A percentile compares a stretch with the other conserved stretches of the same genome.
Evolutionary conservation across 2,888 invertebrate species (phyloP).

Genomic region (Chrysolina haemoptera): DNA sequence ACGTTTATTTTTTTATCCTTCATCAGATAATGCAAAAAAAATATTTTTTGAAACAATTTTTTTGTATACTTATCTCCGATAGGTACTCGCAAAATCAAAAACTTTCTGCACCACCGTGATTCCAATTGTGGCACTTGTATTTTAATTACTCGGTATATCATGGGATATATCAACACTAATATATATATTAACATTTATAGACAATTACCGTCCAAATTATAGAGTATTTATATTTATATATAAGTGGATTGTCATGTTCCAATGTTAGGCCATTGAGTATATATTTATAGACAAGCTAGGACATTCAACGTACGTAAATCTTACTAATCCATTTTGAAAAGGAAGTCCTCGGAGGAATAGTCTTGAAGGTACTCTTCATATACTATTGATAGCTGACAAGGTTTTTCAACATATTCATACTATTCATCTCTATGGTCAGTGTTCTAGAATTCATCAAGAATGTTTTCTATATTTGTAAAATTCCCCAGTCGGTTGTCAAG

Average conservation of each 20-base stretch:
- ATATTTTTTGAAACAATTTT: no score
- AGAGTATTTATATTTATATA: conserved; percentile 47
- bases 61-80: no score
- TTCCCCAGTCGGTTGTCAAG: no score
- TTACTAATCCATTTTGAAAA: neutral
- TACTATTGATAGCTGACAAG: neutral
- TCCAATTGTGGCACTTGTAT: neutral
- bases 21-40: no score
- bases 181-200: conserved; percentile 56
- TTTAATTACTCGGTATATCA: neutral
- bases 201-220: conserved; percentile 56
- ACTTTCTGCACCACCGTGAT: no score
- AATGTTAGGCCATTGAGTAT: conserved; percentile 68
- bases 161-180: conserved; percentile 61
- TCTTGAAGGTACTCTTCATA: neutral
- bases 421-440: neutral
- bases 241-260: conserved; percentile 69
- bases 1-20: no score
- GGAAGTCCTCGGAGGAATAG: neutral
- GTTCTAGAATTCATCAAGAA: neutral
- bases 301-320: conserved; percentile 47
- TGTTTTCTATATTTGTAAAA: neutral
- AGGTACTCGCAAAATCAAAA: no score
- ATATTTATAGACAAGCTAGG: conserved; percentile 64
- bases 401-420: neutral